Base-by-base conservation (phyloP, 2,113 vertebrate species). In the Pterocles gutturalis region DNA sequence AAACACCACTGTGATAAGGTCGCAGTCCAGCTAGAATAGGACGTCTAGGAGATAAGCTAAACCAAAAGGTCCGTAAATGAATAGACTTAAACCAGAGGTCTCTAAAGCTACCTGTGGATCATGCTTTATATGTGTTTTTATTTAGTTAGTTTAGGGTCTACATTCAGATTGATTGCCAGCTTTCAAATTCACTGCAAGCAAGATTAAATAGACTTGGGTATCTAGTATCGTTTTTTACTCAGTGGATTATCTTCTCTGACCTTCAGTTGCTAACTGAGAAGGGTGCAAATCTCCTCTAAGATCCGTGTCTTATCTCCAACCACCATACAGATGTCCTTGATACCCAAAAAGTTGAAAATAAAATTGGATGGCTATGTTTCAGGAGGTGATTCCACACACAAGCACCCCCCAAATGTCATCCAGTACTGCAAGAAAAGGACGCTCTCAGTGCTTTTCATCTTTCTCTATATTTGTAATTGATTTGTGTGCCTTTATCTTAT, bases 401-500 rank as follows among this genome's bases (percentile, higher is more conserved):
- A n/a, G 14, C 16, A 33, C 10, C 3, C 9, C 29, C 12, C 69
- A 51, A 45, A 67, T 60, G 43, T 84, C 55, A 73, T 83, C 31
- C 22, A 18, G 20, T 60, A 38, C 17, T 60, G 18, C 34, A 58
- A 66, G 31, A 89, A 78, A 55, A 81, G 33, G 29, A 89, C 17
- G 51, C 16, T 25, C 6, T 78, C 48, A 43, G 13, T 75, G 36
- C 25, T 94, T 84, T 93, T 87, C 38, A 31, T 95, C 53, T 83
- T 91, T 57, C 60, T 75, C 20, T 75, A 5, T 54, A 46, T 91
- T 78, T 81, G 31, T 70, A 73, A 62, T 75, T 96, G 20, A 19
- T 89, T 93, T 57, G 11, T 55, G 4, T 84, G 33, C 18, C 46
- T 92, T 95, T 92, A 51, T 89, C 65, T 88, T 96, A 86, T 87